phyloP scores from a whole-genome alignment of 1,140 invertebrate genomes.

The Hestina assimilis region DNA sequence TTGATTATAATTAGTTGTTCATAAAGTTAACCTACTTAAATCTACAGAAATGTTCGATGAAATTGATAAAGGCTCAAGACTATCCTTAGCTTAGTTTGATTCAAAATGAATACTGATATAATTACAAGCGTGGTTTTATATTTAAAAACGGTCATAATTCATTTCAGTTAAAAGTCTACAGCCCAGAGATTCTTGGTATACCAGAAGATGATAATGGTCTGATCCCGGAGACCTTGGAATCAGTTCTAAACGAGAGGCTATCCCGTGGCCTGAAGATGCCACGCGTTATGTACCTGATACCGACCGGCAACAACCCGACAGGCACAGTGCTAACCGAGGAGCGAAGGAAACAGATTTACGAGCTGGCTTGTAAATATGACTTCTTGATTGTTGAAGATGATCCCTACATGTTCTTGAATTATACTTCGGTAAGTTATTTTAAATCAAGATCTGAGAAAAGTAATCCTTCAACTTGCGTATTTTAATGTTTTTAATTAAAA shows the following conservation, averaged over 20 bases:
- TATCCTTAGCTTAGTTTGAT: too few relatives aligned
- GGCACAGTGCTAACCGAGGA: slow-evolving; percentile 83
- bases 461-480: too few relatives aligned
- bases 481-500: too few relatives aligned
- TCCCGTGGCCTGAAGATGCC: slow-evolving; percentile 77
- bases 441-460: too few relatives aligned
- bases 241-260: slow-evolving; percentile 40
- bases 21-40: too few relatives aligned
- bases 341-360: slow-evolving; percentile 85
- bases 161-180: slow-evolving; percentile 55
- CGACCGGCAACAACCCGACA: slow-evolving; percentile 84
- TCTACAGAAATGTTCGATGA: not conserved
- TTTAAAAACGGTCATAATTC: too few relatives aligned
- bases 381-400: slow-evolving; percentile 90
- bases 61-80: too few relatives aligned
- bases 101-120: too few relatives aligned
- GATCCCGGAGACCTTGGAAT: slow-evolving; percentile 45
- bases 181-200: slow-evolving; percentile 54
- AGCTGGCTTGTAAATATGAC: slow-evolving; percentile 86
- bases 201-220: slow-evolving; percentile 58
- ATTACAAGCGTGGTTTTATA: too few relatives aligned
- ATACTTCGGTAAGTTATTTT: slow-evolving; percentile 71
- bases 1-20: too few relatives aligned
- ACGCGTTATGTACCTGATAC: slow-evolving; percentile 81
- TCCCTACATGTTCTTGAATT: slow-evolving; percentile 89